A percentile compares a stretch with the other conserved stretches of the same genome.
phyloP scores from a whole-genome alignment of 2,797 vertebrate species.

The Amblyraja radiata region DNA sequence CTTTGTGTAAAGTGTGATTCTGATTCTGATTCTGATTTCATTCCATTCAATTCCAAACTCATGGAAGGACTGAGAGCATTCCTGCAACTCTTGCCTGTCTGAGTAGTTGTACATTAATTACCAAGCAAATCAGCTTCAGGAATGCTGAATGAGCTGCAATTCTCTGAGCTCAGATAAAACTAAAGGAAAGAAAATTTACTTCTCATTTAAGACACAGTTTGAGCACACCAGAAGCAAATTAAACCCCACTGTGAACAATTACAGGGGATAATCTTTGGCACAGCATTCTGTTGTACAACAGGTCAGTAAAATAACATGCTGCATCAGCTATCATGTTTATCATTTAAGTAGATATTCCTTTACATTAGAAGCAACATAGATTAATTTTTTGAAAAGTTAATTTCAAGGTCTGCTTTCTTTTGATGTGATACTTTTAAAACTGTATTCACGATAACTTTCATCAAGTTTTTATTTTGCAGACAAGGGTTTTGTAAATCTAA shows the following conservation, averaged over 20 bases:
- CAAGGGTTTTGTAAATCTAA: slow-evolving; percentile 4
- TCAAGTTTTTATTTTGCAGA: background rate
- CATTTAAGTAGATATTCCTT: background rate
- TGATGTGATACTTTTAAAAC: background rate
- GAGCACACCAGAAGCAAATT: slow-evolving; percentile 7
- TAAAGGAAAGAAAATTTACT: background rate
- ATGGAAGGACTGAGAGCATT: background rate
- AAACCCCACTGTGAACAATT: slow-evolving; percentile 32
- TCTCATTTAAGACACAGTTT: slow-evolving; percentile 20
- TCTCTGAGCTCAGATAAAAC: background rate
- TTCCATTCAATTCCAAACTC: background rate
- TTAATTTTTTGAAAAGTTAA: no score
- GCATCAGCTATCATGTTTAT: slow-evolving; percentile 3
- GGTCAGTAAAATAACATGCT: slow-evolving; percentile 28
- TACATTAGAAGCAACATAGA: background rate
- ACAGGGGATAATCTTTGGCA: slow-evolving; percentile 1
- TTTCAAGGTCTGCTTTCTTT: background rate
- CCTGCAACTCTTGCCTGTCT: background rate
- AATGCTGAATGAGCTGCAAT: background rate
- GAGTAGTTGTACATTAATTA: background rate
- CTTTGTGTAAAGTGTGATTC: no score
- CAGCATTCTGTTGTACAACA: background rate
- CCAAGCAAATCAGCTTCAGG: background rate
- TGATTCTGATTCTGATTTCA: no score
- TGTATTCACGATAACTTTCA: background rate